phyloP scores from a whole-genome alignment of 2,113 vertebrate species.

The Aptenodytes patagonicus region DNA sequence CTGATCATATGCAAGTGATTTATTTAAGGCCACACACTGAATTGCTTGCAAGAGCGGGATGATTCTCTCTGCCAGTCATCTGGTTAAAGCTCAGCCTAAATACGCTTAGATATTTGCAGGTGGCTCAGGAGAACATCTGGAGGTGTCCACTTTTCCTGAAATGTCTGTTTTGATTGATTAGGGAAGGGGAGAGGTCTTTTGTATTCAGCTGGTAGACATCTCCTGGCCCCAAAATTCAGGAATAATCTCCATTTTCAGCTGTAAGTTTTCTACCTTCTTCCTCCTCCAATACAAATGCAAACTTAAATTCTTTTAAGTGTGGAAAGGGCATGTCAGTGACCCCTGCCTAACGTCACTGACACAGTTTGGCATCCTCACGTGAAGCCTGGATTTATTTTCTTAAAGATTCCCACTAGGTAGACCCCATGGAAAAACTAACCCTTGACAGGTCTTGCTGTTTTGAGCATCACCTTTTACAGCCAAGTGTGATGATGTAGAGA shows the following conservation, averaged over 20 bases:
- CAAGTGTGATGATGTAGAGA: not conserved
- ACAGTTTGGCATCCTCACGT: not conserved
- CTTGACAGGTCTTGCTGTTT: constrained; percentile 14
- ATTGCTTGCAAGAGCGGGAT: not conserved
- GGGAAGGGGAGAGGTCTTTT: not conserved
- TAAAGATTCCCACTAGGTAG: not conserved
- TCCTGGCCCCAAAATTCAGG: not conserved
- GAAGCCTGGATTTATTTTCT: constrained; percentile 10
- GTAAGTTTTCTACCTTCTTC: not conserved
- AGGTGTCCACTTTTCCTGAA: not conserved
- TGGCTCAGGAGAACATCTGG: not conserved
- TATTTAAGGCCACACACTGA: not conserved
- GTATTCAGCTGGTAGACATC: not conserved
- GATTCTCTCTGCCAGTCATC: not conserved
- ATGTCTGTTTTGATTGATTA: not conserved
- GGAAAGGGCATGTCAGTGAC: not conserved
- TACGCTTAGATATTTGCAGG: not conserved
- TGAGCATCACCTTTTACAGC: not conserved
- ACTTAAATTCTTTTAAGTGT: not conserved
- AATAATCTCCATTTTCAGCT: not conserved
- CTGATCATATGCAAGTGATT: not conserved
- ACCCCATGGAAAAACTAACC: constrained; percentile 24
- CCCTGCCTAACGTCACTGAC: not conserved
- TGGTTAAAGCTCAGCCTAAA: not conserved
- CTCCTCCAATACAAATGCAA: not conserved